Percentiles rank a stretch among this genome's conserved stretches.
Evolutionary conservation across 1,140 invertebrate genomes (phyloP).

Genomic region (Dendrolimus punctatus): DNA sequence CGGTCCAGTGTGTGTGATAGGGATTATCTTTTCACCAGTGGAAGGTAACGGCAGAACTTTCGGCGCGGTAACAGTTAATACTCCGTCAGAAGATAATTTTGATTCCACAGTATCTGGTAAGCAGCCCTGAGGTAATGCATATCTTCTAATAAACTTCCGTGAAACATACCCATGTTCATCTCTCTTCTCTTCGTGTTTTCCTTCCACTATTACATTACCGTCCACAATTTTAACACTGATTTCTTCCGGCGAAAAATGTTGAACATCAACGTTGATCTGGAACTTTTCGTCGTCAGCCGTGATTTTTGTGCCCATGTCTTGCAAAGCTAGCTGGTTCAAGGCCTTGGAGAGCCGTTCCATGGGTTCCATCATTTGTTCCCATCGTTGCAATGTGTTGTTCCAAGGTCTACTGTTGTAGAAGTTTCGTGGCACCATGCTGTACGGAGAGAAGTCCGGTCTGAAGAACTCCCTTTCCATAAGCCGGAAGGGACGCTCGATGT

Average conservation of each 20-base stretch:
- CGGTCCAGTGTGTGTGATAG: constrained; percentile 52
- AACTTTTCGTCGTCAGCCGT: constrained; percentile 62
- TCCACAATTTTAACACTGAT: constrained; percentile 86
- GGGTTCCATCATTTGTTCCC: constrained; percentile 32
- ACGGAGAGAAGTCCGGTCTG: constrained; percentile 22
- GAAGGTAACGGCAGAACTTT: constrained; percentile 57
- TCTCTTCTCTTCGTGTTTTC: constrained; percentile 83
- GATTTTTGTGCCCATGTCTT: constrained; percentile 24
- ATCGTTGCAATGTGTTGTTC: constrained; percentile 24
- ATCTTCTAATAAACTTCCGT: constrained; percentile 80
- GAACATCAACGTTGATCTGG: constrained; percentile 85
- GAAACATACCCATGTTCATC: constrained; percentile 84
- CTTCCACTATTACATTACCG: constrained; percentile 77
- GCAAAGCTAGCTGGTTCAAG: constrained; percentile 35
- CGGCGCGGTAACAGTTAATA: constrained; percentile 79
- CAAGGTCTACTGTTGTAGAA: constrained; percentile 30
- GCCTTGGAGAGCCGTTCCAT: constrained; percentile 37
- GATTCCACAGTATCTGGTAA: constrained; percentile 79
- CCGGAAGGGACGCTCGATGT: constrained; percentile 34
- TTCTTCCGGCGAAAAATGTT: constrained; percentile 89
- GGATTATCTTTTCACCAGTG: constrained; percentile 48
- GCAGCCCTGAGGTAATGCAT: constrained; percentile 80
- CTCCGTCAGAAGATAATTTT: constrained; percentile 82
- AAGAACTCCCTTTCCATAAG: constrained; percentile 33
- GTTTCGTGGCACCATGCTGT: constrained; percentile 26